Percentiles rank a stretch among this genome's conserved stretches.
Evolutionary conservation across 1,140 invertebrate genomes (phyloP).

Genomic region (Sesamia nonagrioides): DNA sequence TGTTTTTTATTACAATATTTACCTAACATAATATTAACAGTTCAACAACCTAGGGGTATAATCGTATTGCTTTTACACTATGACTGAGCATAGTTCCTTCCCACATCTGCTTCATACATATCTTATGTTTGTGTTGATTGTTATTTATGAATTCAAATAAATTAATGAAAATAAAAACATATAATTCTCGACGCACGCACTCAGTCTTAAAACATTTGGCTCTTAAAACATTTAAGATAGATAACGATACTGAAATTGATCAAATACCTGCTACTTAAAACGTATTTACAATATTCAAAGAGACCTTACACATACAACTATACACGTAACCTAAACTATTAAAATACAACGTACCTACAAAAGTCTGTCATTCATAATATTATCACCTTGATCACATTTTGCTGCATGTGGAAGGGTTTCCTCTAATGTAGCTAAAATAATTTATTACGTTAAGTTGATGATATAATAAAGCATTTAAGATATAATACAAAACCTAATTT

Average conservation of each 20-base stretch:
- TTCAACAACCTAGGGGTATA: slow-evolving; percentile 31
- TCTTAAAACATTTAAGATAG: slow-evolving; percentile 66
- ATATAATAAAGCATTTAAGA: slow-evolving; percentile 55
- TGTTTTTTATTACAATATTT: slow-evolving; percentile 46
- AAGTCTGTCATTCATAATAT: slow-evolving; percentile 71
- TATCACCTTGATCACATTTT: slow-evolving; percentile 81
- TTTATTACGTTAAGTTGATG: slow-evolving; percentile 63
- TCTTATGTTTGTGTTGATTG: slow-evolving; percentile 22
- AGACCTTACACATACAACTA: slow-evolving; percentile 64
- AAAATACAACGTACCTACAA: slow-evolving; percentile 70
- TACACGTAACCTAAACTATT: slow-evolving; percentile 55
- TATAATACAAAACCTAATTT: slow-evolving; percentile 73
- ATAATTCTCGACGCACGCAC: slow-evolving; percentile 69
- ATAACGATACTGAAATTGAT: slow-evolving; percentile 46
- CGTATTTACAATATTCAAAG: slow-evolving; percentile 65
- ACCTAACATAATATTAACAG: slow-evolving; percentile 47
- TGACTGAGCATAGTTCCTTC: slow-evolving; percentile 13
- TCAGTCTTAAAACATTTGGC: slow-evolving; percentile 87
- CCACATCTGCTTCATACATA: slow-evolving; percentile 13
- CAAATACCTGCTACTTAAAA: slow-evolving; percentile 50
- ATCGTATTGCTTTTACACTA: slow-evolving; percentile 33
- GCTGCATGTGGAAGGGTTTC: slow-evolving; percentile 76
- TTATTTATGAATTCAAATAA: slow-evolving; percentile 23
- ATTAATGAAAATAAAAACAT: slow-evolving; percentile 27
- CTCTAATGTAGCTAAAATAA: slow-evolving; percentile 67